Evolutionary conservation across 2,113 vertebrate genomes (phyloP).

Genomic region (Microcebus murinus): DNA sequence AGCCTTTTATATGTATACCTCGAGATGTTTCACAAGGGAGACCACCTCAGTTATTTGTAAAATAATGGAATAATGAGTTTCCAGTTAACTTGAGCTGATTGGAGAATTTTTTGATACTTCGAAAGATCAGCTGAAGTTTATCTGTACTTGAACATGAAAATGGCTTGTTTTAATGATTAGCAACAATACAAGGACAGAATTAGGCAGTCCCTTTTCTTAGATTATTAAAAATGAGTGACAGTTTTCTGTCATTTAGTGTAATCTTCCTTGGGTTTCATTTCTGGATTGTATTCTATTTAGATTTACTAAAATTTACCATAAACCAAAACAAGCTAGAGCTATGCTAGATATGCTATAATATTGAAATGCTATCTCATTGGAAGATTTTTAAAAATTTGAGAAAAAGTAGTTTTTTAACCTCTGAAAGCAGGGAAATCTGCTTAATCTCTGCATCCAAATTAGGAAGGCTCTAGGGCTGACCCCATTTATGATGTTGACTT

Average conservation of each 20-base stretch:
- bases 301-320: not conserved
- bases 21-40: not conserved
- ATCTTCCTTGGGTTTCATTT: not conserved
- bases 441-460: not conserved
- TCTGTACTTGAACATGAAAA: not conserved
- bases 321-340: not conserved
- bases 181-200: not conserved
- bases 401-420: not conserved
- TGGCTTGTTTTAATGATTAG: not conserved
- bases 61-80: not conserved
- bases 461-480: not conserved
- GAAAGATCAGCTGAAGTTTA: constrained; percentile 11
- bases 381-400: constrained; percentile 5
- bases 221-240: not conserved
- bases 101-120: constrained; percentile 40
- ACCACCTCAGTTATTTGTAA: constrained; percentile 19
- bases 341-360: not conserved
- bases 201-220: not conserved
- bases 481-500: not conserved
- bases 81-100: not conserved
- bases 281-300: not conserved
- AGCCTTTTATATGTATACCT: not conserved
- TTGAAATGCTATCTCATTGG: not conserved
- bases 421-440: not conserved
- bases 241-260: not conserved